Base-by-base conservation (phyloP, 2,113 vertebrate genomes). In the Abramis brama region DNA sequence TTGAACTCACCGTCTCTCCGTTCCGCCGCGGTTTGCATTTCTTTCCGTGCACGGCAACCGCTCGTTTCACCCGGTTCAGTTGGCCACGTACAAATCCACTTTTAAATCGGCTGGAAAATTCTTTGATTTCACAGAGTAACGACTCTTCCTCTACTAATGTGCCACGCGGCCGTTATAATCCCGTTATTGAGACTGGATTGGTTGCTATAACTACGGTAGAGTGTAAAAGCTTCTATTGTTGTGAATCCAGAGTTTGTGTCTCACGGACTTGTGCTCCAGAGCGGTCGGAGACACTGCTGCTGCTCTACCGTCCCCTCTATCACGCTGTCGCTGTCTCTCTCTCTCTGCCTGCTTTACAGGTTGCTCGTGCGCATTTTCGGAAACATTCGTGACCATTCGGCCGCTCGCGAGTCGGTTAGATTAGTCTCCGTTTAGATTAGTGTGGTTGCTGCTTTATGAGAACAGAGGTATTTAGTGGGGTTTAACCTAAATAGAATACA, bases 1-100 rank as follows among this genome's bases (percentile, higher is more conserved):
- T 66, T 80, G 71, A 88, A 94, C 94, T 94, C 90, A 95, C 94
- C 91, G 92, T 91, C 91, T 92, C 92, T 93, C 92, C 86, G 88
- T 90, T 90, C 87, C 92, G 91, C 91, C 89, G 91, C 89, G 90
- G 89, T 93, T 89, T 84, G 93, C 94, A 94, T 95, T 89, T 92
- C 93, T 93, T 90, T 93, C 87, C 88, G 83, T 79, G 87, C 79
- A 64, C 45, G 74, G 81, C 75, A 83, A 85, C 79, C 84, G n/a
- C 89, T 27, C 86, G 89, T 81, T 76, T 70, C 90, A 87, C 91
- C 90, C 90, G 85, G 89, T 87, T 88, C 89, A 89, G 74, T 89
- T 88, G n/a, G 87, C 10, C 86, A 87, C 85, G 84, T 81, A 74
- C 86, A 92, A 93, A 90, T 92, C 93, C 93, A 92, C 93, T 92